Percentiles rank a stretch among this genome's conserved stretches.
These are phyloP conservation scores for Carettochelys insculpta DNA, from an alignment of 2,113 vertebrate genomes.

Conservation along the genomic window DNA sequence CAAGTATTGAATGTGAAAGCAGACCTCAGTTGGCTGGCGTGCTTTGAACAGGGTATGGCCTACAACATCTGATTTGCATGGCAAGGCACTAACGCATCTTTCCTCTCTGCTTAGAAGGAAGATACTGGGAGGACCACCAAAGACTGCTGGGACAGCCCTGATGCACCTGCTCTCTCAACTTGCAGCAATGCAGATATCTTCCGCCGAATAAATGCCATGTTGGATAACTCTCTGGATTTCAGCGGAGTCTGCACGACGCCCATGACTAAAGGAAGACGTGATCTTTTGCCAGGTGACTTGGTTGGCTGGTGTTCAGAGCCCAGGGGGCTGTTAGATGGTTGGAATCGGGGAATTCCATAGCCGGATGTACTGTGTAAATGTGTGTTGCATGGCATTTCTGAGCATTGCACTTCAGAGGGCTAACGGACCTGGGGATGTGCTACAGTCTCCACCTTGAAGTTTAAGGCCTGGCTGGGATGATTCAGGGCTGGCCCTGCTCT, in stretches of 20 bases:
- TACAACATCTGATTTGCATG: not conserved
- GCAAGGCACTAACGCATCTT: constrained; percentile 13
- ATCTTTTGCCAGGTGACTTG: constrained; percentile 83
- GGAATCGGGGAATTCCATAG: not conserved
- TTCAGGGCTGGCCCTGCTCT: no score
- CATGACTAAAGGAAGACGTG: constrained; percentile 80
- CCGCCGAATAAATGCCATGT: constrained; percentile 94
- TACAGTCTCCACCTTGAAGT: no score
- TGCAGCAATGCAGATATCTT: constrained; percentile 97
- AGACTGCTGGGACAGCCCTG: constrained; percentile 84
- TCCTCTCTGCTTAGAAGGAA: constrained; percentile 81
- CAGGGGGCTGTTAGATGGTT: not conserved
- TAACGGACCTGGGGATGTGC: not conserved
- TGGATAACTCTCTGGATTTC: constrained; percentile 95
- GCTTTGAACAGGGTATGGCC: not conserved
- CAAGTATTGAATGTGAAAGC: constrained; percentile 15
- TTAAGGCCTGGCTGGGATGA: no score
- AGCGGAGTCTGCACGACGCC: constrained; percentile 95
- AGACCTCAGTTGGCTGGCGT: not conserved
- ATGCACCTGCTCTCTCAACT: constrained; percentile 89
- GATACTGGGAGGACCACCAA: constrained; percentile 81
- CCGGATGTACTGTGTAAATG: not conserved
- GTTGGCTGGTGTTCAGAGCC: no score
- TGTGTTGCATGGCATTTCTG: not conserved
- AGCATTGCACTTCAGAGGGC: not conserved